Evolutionary conservation across 2,797 vertebrate species (phyloP), one percentile per base, ranked within the genome.

Genomic region (Botia almorhae): DNA sequence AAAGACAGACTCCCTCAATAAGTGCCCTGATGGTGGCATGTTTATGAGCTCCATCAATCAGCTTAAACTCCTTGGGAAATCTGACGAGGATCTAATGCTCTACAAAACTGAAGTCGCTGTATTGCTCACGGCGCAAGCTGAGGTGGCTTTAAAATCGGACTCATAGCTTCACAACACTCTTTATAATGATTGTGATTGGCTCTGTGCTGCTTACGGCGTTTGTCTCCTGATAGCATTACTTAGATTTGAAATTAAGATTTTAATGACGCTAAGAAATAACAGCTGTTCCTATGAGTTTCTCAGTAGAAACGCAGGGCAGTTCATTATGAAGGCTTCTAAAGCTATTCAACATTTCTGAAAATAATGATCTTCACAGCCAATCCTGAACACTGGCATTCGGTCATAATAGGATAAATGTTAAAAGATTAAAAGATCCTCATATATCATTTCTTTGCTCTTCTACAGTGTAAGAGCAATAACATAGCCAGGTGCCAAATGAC

Each of bases 1-100:
- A 23, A 74, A 90, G 3, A 33, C 13, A 64, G 13, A 63, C 43
- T 19, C 88, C 88, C 86, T 69, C 91, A 93, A 92, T 90, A 86
- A 85, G 89, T 90, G 91, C 85, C 80, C 82, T 89, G 90, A 91
- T 90, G 89, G 91, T 89, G 89, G 87, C 53, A 29, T n/a, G 39
- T 55, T 71, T 53, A 79, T 71, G 29, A 79, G 46, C 46, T 5
- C 13, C 56, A 71, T 79, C 68, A 64, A 63, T 79, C 58, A 71
- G 29, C 43, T 63, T 5, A 1, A n/a, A 39, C n/a, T 36, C 76
- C 69, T 69, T n/a, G 19, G 19, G 46, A 67, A 48, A 48, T 48
- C 39, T 48, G 51, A 76, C 6, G 11, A 68, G 64, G 10, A 29
- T 58, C 50, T 56, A 46, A 76, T 76, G 86, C 86, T 84, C 87